Base-by-base conservation (phyloP, 2,888 invertebrate genomes). In the Dascillus cervinus region DNA sequence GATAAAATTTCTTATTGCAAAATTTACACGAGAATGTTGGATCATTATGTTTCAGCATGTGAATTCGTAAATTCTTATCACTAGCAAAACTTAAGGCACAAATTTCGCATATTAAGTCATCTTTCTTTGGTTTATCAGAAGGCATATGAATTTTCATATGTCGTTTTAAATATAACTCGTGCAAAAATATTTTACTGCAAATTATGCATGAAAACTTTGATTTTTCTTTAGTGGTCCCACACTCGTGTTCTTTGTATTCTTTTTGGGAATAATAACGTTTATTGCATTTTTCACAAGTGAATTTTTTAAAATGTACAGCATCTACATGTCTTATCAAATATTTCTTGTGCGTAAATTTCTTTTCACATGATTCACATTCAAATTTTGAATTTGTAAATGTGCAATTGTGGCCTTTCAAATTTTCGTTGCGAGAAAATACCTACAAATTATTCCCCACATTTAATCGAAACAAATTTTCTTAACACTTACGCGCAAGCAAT, bases 401-500 rank as follows among this genome's bases (percentile, higher is more conserved):
- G 42, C 66, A 67, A 17, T 51, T 39, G 43, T 65, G 62, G 9
- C 54, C 42, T 23, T 54, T 41, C 26, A 66, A 49, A 43, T 59
- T 64, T 49, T 70, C 69, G 37, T 63, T 62, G 19, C 69, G 55
- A 13, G 62, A 58, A 52, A 69, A 70, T 24, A 69, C 61, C 65
- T 66, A 24, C 4, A 44, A 26, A 13, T 13, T 13, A 11, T 3
- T 9, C 3, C 9, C 6, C 9, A 3, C 6, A 12, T 6, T 11
- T 12, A 3, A 13, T 11, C 13, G 13, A 13, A 3, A 8, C n/a
- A 29, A 21, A 9, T 32, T 3, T n/a, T 3, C 13, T 14, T 27
- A n/a, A 29, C 49, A 49, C 66, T 60, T 32, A 69, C 66, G 41
- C 58, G 60, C 32, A 60, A 48, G 39, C 69, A 70, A 11, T 56